Evolutionary conservation across 2,888 invertebrate genomes (phyloP).

Genomic region (Amiota mariae): DNA sequence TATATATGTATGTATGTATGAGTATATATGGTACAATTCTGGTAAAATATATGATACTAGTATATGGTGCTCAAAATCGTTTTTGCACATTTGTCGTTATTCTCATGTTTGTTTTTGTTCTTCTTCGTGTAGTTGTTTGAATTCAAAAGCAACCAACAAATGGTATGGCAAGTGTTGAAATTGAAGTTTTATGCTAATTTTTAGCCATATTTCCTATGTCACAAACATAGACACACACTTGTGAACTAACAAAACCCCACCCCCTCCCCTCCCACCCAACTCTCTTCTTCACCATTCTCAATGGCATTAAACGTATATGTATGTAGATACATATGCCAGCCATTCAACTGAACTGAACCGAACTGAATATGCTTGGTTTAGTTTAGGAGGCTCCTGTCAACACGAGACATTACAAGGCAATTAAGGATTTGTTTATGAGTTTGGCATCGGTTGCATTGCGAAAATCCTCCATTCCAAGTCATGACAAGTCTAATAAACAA

Average conservation of each 20-base stretch:
- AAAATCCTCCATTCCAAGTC: constrained; percentile 6
- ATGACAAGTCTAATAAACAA: background rate
- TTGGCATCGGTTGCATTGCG: background rate
- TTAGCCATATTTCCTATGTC: constrained; percentile 1
- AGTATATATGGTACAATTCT: background rate
- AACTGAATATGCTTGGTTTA: background rate
- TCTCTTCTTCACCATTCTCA: background rate
- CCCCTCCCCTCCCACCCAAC: too few species aligned
- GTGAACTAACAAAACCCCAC: too few species aligned
- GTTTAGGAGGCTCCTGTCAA: constrained; percentile 52
- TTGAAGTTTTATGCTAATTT: constrained; percentile 31
- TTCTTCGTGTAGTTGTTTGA: background rate
- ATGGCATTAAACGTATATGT: constrained; percentile 19
- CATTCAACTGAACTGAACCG: constrained; percentile 1
- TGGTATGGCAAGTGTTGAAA: constrained; percentile 29
- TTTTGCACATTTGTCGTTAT: constrained; percentile 15
- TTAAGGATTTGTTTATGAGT: constrained; percentile 65
- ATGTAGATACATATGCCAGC: constrained; percentile 10
- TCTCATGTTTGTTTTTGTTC: background rate
- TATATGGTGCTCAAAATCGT: constrained; percentile 6
- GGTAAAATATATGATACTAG: background rate
- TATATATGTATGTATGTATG: constrained; percentile 7
- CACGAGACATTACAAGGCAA: constrained; percentile 67
- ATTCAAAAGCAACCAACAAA: constrained; percentile 10
- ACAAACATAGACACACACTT: constrained; percentile 30